Conservation (phyloP, 1,140 invertebrate species). For the Aradophagus sp. region DNA sequence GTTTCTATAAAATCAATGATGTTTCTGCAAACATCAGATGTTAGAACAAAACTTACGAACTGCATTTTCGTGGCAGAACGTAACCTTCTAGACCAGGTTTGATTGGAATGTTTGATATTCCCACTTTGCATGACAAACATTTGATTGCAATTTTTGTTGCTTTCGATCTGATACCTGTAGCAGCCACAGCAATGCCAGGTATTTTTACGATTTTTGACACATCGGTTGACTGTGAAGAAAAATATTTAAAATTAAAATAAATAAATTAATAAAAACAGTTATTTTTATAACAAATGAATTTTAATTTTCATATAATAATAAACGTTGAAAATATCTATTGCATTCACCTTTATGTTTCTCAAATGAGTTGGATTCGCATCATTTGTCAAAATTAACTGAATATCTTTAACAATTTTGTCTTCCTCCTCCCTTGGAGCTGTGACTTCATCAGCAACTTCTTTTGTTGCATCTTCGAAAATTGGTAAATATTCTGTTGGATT, state of each 20-base stretch:
- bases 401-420: conserved; percentile 93
- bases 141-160: conserved; percentile 96
- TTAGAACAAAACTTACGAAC: conserved; percentile 80
- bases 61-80: conserved; percentile 95
- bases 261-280: neutral
- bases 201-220: conserved; percentile 96
- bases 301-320: no score
- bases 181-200: conserved; percentile 94
- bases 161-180: conserved; percentile 95
- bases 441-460: conserved; percentile 97
- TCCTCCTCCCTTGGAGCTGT: conserved; percentile 92
- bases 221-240: conserved; percentile 84
- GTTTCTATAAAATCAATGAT: no score
- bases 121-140: conserved; percentile 93
- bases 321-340: no score
- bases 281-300: neutral
- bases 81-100: conserved; percentile 98
- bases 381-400: conserved; percentile 93
- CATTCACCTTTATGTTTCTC: conserved; percentile 88
- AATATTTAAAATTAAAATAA: neutral
- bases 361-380: conserved; percentile 88
- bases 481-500: conserved; percentile 94
- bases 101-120: conserved; percentile 91
- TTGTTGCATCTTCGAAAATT: conserved; percentile 97
- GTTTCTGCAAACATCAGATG: conserved; percentile 5